Evolutionary conservation across 2,888 invertebrate genomes (phyloP).

Genomic region (Malthinus flaveolus): DNA sequence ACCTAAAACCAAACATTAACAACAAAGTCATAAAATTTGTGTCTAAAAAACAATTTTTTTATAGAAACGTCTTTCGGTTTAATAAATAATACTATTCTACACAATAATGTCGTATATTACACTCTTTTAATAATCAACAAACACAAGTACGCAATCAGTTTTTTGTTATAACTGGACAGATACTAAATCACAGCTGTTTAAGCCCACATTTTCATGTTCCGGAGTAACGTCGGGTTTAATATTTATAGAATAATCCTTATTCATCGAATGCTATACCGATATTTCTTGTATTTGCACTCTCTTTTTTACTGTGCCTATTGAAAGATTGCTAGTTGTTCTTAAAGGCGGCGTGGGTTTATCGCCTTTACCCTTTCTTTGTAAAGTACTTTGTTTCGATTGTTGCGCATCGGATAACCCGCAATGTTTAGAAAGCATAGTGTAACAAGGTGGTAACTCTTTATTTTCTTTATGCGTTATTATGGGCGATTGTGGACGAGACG

Average conservation of each 20-base stretch:
- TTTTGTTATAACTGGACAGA: constrained; percentile 51
- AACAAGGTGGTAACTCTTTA: constrained; percentile 58
- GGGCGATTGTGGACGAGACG: constrained; percentile 52
- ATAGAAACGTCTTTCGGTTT: not conserved
- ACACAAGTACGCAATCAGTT: constrained; percentile 42
- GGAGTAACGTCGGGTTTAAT: constrained; percentile 43
- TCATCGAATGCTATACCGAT: constrained; percentile 65
- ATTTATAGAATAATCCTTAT: constrained; percentile 32
- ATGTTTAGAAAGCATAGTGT: constrained; percentile 55
- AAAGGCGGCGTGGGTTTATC: constrained; percentile 53
- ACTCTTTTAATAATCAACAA: constrained; percentile 35
- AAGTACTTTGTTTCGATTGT: constrained; percentile 44
- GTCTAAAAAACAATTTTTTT: not conserved
- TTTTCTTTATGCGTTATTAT: constrained; percentile 44
- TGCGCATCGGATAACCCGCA: constrained; percentile 45
- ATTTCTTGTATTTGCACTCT: constrained; percentile 82
- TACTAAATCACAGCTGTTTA: constrained; percentile 47
- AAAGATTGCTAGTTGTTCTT: constrained; percentile 52
- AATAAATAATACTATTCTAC: too few species aligned
- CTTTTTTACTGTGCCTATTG: constrained; percentile 68
- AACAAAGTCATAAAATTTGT: too few species aligned
- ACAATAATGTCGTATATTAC: too few species aligned
- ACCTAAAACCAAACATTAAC: too few species aligned
- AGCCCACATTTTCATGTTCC: constrained; percentile 43
- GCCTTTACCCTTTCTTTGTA: constrained; percentile 38